These are phyloP conservation scores for Agrochola circellaris DNA, from an alignment of 2,888 invertebrate genomes.

Conservation along the genomic window DNA sequence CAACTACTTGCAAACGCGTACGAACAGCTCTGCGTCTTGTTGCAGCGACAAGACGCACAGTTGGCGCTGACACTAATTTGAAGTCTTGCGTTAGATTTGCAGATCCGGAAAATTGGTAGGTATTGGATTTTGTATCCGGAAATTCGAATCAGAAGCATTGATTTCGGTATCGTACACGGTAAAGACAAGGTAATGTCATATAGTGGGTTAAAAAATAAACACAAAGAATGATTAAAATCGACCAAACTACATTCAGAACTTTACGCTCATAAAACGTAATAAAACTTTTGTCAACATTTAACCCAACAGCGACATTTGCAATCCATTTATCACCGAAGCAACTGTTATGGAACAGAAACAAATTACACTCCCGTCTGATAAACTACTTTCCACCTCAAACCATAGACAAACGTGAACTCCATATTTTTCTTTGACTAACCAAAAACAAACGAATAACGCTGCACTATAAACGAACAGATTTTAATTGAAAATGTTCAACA, in stretches of 20 bases:
- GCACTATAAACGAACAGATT: constrained; percentile 32
- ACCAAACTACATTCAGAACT: background rate
- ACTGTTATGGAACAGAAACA: constrained; percentile 37
- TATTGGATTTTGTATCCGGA: constrained; percentile 24
- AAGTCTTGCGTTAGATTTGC: constrained; percentile 24
- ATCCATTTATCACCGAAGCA: constrained; percentile 29
- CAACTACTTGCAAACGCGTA: background rate
- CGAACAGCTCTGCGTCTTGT: background rate
- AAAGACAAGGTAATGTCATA: background rate
- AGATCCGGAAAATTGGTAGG: constrained; percentile 15
- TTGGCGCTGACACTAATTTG: constrained; percentile 2
- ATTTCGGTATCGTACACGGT: constrained; percentile 14
- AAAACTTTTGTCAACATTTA: constrained; percentile 3
- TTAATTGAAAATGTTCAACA: constrained; percentile 56
- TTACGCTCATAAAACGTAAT: background rate
- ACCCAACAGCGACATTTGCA: background rate
- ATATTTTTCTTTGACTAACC: constrained; percentile 44
- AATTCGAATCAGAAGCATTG: constrained; percentile 1
- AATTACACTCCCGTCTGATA: constrained; percentile 37
- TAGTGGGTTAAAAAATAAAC: background rate
- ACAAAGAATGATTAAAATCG: background rate
- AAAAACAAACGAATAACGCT: constrained; percentile 44
- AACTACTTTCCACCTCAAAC: constrained; percentile 30
- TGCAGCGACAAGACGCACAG: background rate
- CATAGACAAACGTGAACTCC: constrained; percentile 19